phyloP scores from a whole-genome alignment of 1,140 invertebrate species.

The Homarus americanus region DNA sequence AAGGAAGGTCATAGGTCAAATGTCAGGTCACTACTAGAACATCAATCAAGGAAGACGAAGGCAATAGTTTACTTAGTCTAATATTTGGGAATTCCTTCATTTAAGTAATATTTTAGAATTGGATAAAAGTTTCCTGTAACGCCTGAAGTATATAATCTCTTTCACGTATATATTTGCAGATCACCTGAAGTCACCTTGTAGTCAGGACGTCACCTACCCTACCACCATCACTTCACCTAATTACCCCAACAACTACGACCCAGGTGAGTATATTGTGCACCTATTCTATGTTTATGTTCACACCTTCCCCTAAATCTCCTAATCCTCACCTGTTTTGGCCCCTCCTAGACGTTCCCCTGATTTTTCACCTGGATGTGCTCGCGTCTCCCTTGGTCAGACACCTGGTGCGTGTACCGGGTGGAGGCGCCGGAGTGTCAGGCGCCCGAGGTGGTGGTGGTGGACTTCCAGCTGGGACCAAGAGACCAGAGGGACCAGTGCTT shows the following conservation, averaged over 20 bases:
- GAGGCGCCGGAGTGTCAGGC: constrained; percentile 45
- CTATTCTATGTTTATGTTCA: too few relatives aligned
- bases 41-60: too few relatives aligned
- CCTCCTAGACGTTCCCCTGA: too few relatives aligned
- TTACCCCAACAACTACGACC: constrained; percentile 34
- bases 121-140: too few relatives aligned
- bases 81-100: too few relatives aligned
- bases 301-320: not conserved
- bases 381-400: not conserved
- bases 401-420: constrained; percentile 42
- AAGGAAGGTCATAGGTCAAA: too few relatives aligned
- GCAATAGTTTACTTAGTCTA: too few relatives aligned
- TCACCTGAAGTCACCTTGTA: constrained; percentile 42
- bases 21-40: too few relatives aligned
- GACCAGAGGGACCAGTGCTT: constrained; percentile 64
- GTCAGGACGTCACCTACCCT: constrained; percentile 23
- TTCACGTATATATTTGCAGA: too few relatives aligned
- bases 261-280: constrained; percentile 9
- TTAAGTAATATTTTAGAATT: too few relatives aligned
- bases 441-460: constrained; percentile 56
- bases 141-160: too few relatives aligned
- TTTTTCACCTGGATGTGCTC: too few relatives aligned
- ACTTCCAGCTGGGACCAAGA: constrained; percentile 68
- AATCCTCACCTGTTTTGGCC: not conserved
- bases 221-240: constrained; percentile 17